These are phyloP conservation scores for Taphrorychus bicolor DNA, from an alignment of 2,888 invertebrate species.

Conservation along the genomic window DNA sequence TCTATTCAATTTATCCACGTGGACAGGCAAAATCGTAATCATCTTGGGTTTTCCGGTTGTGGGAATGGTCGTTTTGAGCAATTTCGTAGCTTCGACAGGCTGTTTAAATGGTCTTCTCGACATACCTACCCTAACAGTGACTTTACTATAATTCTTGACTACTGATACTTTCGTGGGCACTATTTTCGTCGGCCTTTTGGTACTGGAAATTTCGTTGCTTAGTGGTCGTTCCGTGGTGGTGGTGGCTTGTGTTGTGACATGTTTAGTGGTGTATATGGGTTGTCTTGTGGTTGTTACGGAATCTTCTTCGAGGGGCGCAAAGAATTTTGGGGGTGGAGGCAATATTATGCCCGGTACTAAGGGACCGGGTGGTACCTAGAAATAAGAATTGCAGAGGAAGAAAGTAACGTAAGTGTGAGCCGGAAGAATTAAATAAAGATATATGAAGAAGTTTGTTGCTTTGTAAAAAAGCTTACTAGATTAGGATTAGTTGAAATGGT, in stretches of 20 bases:
- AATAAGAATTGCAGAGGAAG: conserved; percentile 4
- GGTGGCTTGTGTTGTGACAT: conserved; percentile 8
- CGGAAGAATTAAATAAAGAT: background rate
- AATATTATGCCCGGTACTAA: conserved; percentile 87
- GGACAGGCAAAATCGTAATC: conserved; percentile 58
- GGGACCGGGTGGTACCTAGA: conserved; percentile 69
- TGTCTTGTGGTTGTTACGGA: conserved; percentile 49
- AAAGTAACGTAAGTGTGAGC: background rate
- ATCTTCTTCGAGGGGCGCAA: conserved; percentile 70
- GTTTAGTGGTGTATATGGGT: conserved; percentile 23
- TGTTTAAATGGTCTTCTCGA: conserved; percentile 18
- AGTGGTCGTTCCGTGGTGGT: conserved; percentile 32
- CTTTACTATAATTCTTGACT: conserved; percentile 27
- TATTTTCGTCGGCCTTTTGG: conserved; percentile 17
- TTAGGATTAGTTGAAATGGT: background rate
- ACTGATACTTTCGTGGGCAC: conserved; percentile 37
- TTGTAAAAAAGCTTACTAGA: background rate
- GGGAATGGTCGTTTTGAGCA: conserved; percentile 50
- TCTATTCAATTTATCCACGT: conserved; percentile 41
- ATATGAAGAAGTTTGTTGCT: background rate
- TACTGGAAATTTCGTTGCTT: conserved; percentile 18
- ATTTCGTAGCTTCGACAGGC: conserved; percentile 25
- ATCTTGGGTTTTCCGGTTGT: conserved; percentile 59
- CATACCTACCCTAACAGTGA: conserved; percentile 16
- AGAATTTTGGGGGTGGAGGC: conserved; percentile 89